Evolutionary conservation across 1,140 invertebrate genomes (phyloP), one percentile per base, ranked within the genome.

Genomic region (Meloidogyne hapla): DNA sequence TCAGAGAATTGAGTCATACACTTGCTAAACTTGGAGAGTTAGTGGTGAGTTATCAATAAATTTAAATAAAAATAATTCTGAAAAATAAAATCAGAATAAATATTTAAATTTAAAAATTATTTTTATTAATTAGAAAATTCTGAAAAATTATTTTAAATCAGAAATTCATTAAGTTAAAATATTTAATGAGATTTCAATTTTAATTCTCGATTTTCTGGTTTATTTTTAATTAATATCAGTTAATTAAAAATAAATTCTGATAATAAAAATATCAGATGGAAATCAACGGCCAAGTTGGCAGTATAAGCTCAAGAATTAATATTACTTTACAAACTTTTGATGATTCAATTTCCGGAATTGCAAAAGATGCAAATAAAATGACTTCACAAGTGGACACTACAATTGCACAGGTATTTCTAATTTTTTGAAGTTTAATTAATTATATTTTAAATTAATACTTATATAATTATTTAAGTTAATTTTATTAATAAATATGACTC

Each of bases 271-370:
- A 33, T 6, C 9, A 73, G 71, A 64, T 69, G 63, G 82, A 84
- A 65, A 84, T 84, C 74, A 84, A 84, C 74, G 71, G 70, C 13
- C 83, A 84, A 61, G 82, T 84, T 48, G 74, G 72, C 21, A 82
- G 83, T 23, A 80, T 84, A 28, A 84, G 83, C n/a, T 74, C 72
- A 45, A 21, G 83, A 74, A 80, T 84, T 12, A 84, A 84, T 69
- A 61, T 82, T 13, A 84, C 83, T 26, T 63, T 84, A 15, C 83
- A 84, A 61, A 84, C 81, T 68, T 84, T 84, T 65, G 83, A 84
- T 69, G 56, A 79, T 42, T 83, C 81, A 15, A 74, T 81, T 8
- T 38, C 79, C 4, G 80, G 80, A 25, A 83, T 81, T 42, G 80
- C 82, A 0, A 48, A 40, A n/a, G 83, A 84, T 74, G 83, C 83